Evolutionary conservation across 2,888 invertebrate species (phyloP), one percentile per base, ranked within the genome.

Genomic region (Gari tellinella): DNA sequence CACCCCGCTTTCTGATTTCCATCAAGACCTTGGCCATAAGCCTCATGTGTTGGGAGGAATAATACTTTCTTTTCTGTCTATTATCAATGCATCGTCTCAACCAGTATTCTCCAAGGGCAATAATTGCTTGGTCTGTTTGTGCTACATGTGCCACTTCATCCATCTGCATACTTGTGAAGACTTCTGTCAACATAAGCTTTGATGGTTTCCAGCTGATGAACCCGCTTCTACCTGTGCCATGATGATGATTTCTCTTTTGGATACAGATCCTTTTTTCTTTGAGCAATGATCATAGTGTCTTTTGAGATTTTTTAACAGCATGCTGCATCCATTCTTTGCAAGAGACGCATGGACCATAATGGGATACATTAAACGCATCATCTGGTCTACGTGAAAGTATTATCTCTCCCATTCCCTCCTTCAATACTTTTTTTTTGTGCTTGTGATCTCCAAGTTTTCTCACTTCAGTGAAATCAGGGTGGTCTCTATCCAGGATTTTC

Each of bases 101-200:
- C 79, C 75, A 79, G 31, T 48, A 62, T 37, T 79, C 74, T 14
- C 79, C 79, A 4, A 79, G 60, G 12, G 41, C 25, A 12, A 72
- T 25, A 26, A 79, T 75, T 10, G 74, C 21, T 25, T 25, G 14
- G 40, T 75, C 79, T 25, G 37, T 61, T 53, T 72, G 49, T 1
- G 79, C 75, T 17, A 72, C 40, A 38, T 63, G n/a, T 12, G 46
- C n/a, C 5, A 64, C 37, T 26, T 66, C 52, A 64, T 79, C 79
- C 8, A 8, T 14, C 14, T 14, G 41, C 79, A 75, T 79, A 3
- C 26, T 61, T 2, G 61, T 37, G 19, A 70, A 69, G 1, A 79
- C 75, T 51, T 70, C 70, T 19, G 57, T 51, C 56, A 69, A 19
- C 61, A 75, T 66, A 26, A 61, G 25, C 19, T 56, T 57, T 25